A percentile compares a stretch with the other conserved stretches of the same genome.
Evolutionary conservation across 2,888 invertebrate species (phyloP).

Genomic region (Hypselothyrea guttata): DNA sequence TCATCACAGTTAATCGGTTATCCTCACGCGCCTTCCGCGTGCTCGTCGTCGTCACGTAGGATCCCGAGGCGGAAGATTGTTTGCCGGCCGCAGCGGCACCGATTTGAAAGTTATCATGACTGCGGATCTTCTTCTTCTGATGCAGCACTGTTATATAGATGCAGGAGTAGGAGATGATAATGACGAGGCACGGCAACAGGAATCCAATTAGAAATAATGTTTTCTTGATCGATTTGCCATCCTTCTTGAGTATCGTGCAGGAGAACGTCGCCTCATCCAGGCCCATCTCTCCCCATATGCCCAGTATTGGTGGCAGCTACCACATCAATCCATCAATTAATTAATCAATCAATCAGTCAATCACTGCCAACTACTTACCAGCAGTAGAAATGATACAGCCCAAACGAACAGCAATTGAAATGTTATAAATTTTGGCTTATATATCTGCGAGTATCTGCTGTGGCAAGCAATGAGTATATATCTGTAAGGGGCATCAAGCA

Average conservation of each 20-base stretch:
- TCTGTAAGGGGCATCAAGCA: constrained; percentile 83
- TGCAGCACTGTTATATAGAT: constrained; percentile 91
- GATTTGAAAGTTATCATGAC: constrained; percentile 83
- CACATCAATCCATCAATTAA: constrained; percentile 30
- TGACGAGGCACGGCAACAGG: constrained; percentile 91
- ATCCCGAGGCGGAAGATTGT: constrained; percentile 49
- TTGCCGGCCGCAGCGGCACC: constrained; percentile 63
- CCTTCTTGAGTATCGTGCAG: constrained; percentile 92
- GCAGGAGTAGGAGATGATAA: constrained; percentile 92
- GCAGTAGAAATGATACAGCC: constrained; percentile 88
- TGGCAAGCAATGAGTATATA: constrained; percentile 93
- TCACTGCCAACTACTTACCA: constrained; percentile 83
- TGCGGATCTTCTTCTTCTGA: constrained; percentile 88
- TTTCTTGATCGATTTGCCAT: constrained; percentile 92
- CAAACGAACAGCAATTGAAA: constrained; percentile 91
- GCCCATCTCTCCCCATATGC: constrained; percentile 93
- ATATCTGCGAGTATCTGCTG: constrained; percentile 90
- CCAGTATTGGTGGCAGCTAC: constrained; percentile 90
- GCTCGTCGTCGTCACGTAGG: constrained; percentile 80
- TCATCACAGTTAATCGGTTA: constrained; percentile 90
- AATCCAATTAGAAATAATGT: constrained; percentile 92
- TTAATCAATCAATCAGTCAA: neutral
- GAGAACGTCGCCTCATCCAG: constrained; percentile 91
- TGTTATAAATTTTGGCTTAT: constrained; percentile 88
- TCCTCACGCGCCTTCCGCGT: constrained; percentile 85